Percentiles rank a stretch among this genome's conserved stretches.
Evolutionary conservation across 1,140 invertebrate genomes (phyloP).

Genomic region (Leguminivora glycinivorella): DNA sequence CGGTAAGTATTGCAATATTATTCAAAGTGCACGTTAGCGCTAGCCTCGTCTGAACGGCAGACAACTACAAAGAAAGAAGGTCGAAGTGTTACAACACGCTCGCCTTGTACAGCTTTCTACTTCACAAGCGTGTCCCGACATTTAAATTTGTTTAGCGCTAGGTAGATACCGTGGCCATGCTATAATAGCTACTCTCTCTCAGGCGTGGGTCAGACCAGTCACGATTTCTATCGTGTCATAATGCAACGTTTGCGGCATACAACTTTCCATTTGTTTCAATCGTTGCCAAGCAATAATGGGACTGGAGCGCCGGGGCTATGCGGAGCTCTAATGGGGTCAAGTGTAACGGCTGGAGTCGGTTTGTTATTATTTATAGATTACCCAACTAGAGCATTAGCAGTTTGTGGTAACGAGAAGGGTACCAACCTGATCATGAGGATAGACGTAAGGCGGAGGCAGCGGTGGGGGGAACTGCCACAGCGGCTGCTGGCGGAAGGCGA

Average conservation of each 20-base stretch:
- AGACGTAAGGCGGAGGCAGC: conserved; percentile 86
- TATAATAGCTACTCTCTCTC: conserved; percentile 68
- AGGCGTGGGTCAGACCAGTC: conserved; percentile 62
- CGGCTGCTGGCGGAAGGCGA: conserved; percentile 83
- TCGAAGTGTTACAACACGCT: conserved; percentile 71
- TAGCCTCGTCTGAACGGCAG: conserved; percentile 69
- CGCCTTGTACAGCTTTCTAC: conserved; percentile 77
- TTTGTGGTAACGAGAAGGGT: conserved; percentile 35
- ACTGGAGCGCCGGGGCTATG: conserved; percentile 41
- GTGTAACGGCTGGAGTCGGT: conserved; percentile 57
- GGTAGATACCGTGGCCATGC: conserved; percentile 58
- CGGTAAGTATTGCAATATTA: conserved; percentile 49
- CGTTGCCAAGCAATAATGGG: conserved; percentile 42
- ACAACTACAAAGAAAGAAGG: conserved; percentile 66
- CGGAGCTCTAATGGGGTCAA: conserved; percentile 62
- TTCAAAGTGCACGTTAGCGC: conserved; percentile 53
- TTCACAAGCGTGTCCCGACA: conserved; percentile 73
- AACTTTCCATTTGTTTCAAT: conserved; percentile 58
- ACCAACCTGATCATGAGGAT: conserved; percentile 88
- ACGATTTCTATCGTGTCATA: conserved; percentile 65
- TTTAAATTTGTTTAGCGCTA: conserved; percentile 76
- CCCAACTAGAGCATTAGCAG: conserved; percentile 32
- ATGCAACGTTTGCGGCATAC: conserved; percentile 45
- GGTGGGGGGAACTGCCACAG: conserved; percentile 90
- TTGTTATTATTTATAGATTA: conserved; percentile 37